Evolutionary conservation across 2,888 invertebrate species (phyloP), one percentile per base, ranked within the genome.

Genomic region (Eustalomyia histrio): DNA sequence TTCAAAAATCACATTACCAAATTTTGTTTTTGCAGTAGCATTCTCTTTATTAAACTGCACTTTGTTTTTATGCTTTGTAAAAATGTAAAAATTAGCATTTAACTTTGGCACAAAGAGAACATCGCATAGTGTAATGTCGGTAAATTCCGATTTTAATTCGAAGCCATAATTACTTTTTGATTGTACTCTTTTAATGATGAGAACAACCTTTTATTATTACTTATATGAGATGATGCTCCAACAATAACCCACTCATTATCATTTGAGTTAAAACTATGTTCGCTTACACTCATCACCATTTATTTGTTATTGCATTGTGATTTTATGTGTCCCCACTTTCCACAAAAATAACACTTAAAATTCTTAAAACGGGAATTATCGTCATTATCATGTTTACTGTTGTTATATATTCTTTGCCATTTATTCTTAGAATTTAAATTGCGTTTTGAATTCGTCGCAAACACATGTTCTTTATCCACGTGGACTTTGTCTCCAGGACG

Each of bases 1-100:
- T 47, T 58, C 35, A 60, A 67, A 75, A 50, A 71, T 71, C 12
- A 58, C 33, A 24, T 69, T 55, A 50, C 58, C 64, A 17, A 18
- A 2, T 65, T n/a, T 65, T 67, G 72, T 79, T 58, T 71, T 76
- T 17, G 65, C 71, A 29, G 24, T 57, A 9, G 43, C 65, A 39
- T 24, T 64, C 39, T 76, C 65, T 52, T 58, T 52, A 16, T 21
- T 18, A 76, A 76, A 80, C 47, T 71, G 12, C 5, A 75, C 64
- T 12, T 65, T 60, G 39, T 80, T 58, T 18, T 60, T 71, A 65
- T 75, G 58, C 58, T 60, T 68, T 61, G 71, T 65, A 18, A 80
- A 71, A 65, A 63, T 69, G 53, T 69, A 73, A 74, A 69, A 79
- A 47, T 69, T 80, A 14, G 71, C 65, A 58, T 68, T 79, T 35